A percentile compares a stretch with the other conserved stretches of the same genome.
Evolutionary conservation across 2,113 vertebrate genomes (phyloP).

Genomic region (Rafetus swinhoei): DNA sequence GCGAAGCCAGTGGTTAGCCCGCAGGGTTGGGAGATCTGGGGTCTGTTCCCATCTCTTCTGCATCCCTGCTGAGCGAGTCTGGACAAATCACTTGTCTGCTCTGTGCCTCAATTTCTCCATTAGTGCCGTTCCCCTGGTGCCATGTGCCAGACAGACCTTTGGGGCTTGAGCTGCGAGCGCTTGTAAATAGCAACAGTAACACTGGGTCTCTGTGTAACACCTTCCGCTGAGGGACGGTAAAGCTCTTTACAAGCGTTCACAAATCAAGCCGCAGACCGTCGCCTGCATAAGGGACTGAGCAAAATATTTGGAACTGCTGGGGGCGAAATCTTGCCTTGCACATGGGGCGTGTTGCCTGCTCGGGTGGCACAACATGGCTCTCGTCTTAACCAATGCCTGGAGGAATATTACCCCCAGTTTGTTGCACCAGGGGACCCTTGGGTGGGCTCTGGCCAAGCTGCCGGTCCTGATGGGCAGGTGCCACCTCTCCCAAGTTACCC

Average conservation of each 20-base stretch:
- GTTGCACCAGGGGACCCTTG: not conserved
- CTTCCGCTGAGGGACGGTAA: not conserved
- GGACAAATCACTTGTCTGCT: not conserved
- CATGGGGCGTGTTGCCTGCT: not conserved
- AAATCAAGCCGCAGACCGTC: not conserved
- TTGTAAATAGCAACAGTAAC: not conserved
- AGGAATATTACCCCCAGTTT: not conserved
- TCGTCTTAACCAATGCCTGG: not conserved
- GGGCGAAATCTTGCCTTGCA: not conserved
- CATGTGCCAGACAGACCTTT: not conserved
- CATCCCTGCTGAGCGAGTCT: not conserved
- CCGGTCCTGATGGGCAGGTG: no score
- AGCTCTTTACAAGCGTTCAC: not conserved
- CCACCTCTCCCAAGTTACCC: no score
- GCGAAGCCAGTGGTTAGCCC: not conserved
- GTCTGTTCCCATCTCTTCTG: not conserved
- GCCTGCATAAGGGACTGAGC: not conserved
- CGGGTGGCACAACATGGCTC: not conserved
- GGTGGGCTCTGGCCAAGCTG: not conserved
- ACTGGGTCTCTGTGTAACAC: not conserved
- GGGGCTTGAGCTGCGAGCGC: not conserved
- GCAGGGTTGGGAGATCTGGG: not conserved
- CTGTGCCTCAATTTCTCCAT: not conserved
- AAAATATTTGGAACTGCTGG: not conserved
- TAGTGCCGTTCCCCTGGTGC: no score